These are phyloP conservation scores for Heteronetta atricapilla DNA, from an alignment of 2,113 vertebrate species.

Conservation along the genomic window DNA sequence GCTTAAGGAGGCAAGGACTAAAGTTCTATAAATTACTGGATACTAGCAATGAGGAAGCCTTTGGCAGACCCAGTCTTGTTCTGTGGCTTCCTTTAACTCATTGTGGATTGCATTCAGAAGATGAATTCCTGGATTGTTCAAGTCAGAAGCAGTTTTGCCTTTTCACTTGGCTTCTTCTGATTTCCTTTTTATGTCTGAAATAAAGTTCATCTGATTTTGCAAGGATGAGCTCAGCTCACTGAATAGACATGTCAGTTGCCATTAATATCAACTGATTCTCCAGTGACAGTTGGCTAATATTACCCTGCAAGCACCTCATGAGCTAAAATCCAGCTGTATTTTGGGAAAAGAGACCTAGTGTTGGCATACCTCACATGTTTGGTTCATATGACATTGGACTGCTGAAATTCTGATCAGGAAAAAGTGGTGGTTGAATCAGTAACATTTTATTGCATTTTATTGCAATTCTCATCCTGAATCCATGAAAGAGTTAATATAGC, in stretches of 20 bases:
- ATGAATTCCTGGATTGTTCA: neutral
- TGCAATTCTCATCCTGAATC: neutral
- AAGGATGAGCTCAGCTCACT: neutral
- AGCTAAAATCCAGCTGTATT: neutral
- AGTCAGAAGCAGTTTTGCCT: neutral
- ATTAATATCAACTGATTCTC: slow-evolving; percentile 38
- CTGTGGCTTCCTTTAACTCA: neutral
- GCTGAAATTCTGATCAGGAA: neutral
- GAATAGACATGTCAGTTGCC: slow-evolving; percentile 13
- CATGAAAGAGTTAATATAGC: neutral
- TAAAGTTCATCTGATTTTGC: neutral
- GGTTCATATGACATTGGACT: accelerated
- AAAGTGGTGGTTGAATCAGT: neutral
- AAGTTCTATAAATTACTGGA: neutral
- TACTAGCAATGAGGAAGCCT: neutral
- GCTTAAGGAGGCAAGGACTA: neutral
- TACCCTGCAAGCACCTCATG: neutral
- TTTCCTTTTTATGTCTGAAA: slow-evolving; percentile 19
- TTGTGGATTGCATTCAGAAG: neutral
- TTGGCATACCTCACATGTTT: accelerated
- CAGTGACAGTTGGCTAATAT: slow-evolving; percentile 43
- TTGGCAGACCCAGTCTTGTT: neutral
- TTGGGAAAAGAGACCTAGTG: neutral
- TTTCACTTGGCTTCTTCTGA: slow-evolving; percentile 4
- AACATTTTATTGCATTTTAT: neutral